phyloP scores from a whole-genome alignment of 2,888 invertebrate genomes.

The Unio delphinus region DNA sequence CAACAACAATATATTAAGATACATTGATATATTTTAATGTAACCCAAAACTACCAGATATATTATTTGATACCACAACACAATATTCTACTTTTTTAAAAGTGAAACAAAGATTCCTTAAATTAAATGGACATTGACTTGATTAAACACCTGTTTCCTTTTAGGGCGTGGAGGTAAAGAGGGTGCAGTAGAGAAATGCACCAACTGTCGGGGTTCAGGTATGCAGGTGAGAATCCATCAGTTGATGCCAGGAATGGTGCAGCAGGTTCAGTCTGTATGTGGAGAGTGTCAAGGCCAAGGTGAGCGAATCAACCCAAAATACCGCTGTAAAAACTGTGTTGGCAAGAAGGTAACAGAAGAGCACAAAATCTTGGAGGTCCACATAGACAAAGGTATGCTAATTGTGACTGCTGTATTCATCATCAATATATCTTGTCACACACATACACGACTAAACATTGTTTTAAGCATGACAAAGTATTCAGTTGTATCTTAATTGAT shows the following conservation, averaged over 20 bases:
- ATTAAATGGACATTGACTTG: too few species aligned
- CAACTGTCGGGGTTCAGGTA: constrained; percentile 90
- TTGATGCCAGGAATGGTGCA: constrained; percentile 86
- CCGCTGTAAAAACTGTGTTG: constrained; percentile 93
- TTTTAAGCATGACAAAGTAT: too few species aligned
- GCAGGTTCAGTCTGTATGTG: constrained; percentile 91
- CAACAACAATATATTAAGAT: too few species aligned
- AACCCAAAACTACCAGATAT: too few species aligned
- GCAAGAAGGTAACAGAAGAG: constrained; percentile 90
- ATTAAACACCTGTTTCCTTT: constrained; percentile 1
- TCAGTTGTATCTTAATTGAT: too few species aligned
- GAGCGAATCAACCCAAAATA: constrained; percentile 80
- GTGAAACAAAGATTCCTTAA: too few species aligned
- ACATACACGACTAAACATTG: too few species aligned
- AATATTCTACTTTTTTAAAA: neutral
- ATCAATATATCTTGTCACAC: too few species aligned
- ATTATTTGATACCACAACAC: neutral
- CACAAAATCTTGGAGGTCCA: constrained; percentile 96
- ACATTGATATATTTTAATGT: too few species aligned
- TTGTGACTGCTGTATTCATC: too few species aligned
- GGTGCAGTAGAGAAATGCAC: constrained; percentile 89
- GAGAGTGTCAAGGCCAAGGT: constrained; percentile 86
- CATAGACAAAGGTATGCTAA: constrained; percentile 79
- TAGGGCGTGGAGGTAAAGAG: constrained; percentile 90
- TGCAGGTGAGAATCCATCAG: constrained; percentile 81